Percentiles rank a stretch among this genome's conserved stretches.
Evolutionary conservation across 2,888 invertebrate species (phyloP).

Genomic region (Ophion ellenae): DNA sequence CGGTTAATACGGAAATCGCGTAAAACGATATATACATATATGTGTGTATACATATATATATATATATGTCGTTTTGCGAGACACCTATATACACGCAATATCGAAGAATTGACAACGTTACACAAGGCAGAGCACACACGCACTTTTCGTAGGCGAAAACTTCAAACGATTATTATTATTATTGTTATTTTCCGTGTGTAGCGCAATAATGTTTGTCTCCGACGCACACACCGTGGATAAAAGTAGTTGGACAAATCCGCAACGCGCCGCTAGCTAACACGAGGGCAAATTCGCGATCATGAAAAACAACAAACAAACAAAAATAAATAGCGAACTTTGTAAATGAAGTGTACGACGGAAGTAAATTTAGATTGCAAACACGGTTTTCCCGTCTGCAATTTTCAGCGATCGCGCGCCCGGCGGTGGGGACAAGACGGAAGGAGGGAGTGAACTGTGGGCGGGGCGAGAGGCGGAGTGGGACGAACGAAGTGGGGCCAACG

Average conservation of each 20-base stretch:
- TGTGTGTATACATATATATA: not conserved
- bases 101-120: constrained; percentile 44
- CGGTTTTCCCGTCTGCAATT: constrained; percentile 60
- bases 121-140: constrained; percentile 28
- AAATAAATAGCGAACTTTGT: constrained; percentile 31
- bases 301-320: not conserved
- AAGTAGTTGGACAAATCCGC: not conserved
- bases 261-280: not conserved
- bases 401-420: constrained; percentile 23
- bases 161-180: constrained; percentile 28
- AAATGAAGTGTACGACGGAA: constrained; percentile 35
- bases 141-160: constrained; percentile 16
- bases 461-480: constrained; percentile 4
- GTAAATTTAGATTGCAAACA: constrained; percentile 63
- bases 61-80: constrained; percentile 9
- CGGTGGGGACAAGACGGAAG: not conserved
- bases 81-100: constrained; percentile 2
- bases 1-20: constrained; percentile 14
- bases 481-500: not conserved
- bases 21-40: not conserved
- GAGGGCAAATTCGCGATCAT: constrained; percentile 17
- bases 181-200: constrained; percentile 12
- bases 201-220: not conserved
- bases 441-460: not conserved
- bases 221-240: not conserved